phyloP scores from a whole-genome alignment of 2,797 vertebrate genomes.

The Arnoldichthys spilopterus region DNA sequence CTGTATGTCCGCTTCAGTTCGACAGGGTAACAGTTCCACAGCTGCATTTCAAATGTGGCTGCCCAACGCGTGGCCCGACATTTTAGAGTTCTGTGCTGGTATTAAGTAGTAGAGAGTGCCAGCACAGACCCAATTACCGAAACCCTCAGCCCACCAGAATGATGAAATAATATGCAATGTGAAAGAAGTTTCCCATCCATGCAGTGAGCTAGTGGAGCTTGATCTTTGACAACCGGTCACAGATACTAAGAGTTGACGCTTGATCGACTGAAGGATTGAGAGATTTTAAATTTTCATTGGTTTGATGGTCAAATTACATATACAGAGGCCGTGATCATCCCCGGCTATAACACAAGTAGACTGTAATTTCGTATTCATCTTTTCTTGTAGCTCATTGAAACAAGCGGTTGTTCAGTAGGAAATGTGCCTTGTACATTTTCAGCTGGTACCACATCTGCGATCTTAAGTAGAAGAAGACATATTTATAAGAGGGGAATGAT shows the following conservation, averaged over 20 bases:
- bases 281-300: too few species aligned
- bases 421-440: not conserved
- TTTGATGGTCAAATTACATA: too few species aligned
- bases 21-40: not conserved
- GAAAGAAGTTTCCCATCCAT: not conserved
- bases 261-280: too few species aligned
- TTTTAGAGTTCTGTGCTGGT: not conserved
- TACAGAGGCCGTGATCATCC: too few species aligned
- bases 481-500: too few species aligned
- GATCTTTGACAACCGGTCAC: not conserved
- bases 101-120: not conserved
- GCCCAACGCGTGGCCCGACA: not conserved
- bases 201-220: not conserved
- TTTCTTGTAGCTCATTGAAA: not conserved
- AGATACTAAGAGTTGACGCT: not conserved
- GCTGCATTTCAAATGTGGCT: not conserved
- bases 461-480: too few species aligned
- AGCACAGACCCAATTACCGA: not conserved
- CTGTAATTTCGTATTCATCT: not conserved
- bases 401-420: not conserved
- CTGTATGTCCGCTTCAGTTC: not conserved
- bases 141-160: not conserved
- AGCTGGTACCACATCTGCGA: not conserved
- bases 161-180: slow-evolving; percentile 12
- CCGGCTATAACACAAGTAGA: too few species aligned